Conservation (phyloP, 2,113 vertebrate species). For the Onychostruthus taczanowskii region DNA sequence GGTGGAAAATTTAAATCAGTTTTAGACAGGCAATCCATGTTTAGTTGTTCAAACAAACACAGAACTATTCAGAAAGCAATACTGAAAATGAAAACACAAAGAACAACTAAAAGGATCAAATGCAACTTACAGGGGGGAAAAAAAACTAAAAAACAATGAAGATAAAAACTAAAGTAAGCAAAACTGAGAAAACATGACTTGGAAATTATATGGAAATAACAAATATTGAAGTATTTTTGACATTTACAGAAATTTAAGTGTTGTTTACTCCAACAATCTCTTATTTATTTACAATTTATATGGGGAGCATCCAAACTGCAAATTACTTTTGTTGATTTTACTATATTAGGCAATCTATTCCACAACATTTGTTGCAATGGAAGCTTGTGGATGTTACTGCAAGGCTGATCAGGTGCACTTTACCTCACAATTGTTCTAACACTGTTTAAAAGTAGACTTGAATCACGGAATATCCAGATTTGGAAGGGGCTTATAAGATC, state of each 20-base stretch:
- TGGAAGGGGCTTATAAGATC: not conserved
- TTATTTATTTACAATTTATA: not conserved
- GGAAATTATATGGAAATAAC: not conserved
- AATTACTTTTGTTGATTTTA: not conserved
- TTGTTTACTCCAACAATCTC: not conserved
- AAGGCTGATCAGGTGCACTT: not conserved
- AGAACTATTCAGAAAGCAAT: slow-evolving; percentile 6
- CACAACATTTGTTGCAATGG: not conserved
- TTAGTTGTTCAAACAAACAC: not conserved
- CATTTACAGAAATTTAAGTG: not conserved
- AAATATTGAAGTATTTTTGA: not conserved
- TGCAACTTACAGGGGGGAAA: not conserved
- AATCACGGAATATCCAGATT: not conserved
- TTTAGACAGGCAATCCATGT: not conserved
- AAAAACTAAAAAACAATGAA: fast-evolving
- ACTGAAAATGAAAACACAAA: not conserved
- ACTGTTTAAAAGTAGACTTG: not conserved
- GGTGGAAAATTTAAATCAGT: not conserved
- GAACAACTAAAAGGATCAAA: not conserved
- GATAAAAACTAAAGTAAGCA: not conserved
- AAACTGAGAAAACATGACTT: not conserved
- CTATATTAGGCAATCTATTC: not conserved
- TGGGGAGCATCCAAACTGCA: not conserved
- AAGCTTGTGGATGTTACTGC: not conserved
- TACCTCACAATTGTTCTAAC: not conserved